Evolutionary conservation across 2,888 invertebrate species (phyloP).

Genomic region (Acleris literana): DNA sequence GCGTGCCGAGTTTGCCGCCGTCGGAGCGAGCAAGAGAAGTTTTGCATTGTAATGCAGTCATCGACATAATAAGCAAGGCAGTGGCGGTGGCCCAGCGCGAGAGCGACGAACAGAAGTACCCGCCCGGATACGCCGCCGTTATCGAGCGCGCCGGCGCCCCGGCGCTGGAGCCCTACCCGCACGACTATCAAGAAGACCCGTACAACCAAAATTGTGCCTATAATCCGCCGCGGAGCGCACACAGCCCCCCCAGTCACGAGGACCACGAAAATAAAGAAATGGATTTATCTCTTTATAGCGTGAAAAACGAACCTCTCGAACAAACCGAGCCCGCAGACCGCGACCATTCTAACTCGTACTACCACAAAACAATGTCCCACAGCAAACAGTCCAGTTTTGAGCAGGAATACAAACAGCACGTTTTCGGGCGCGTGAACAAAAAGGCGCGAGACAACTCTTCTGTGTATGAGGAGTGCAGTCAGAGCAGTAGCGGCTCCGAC

Average conservation of each 20-base stretch:
- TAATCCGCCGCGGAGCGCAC: slow-evolving; percentile 39
- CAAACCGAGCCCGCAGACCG: slow-evolving; percentile 52
- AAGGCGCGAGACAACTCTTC: slow-evolving; percentile 74
- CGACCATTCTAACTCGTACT: slow-evolving; percentile 57
- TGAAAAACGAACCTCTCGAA: slow-evolving; percentile 69
- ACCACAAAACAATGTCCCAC: slow-evolving; percentile 55
- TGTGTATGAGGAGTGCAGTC: slow-evolving; percentile 84
- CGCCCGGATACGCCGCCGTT: slow-evolving; percentile 64
- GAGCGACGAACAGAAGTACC: slow-evolving; percentile 73
- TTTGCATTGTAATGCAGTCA: slow-evolving; percentile 80
- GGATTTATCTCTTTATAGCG: slow-evolving; percentile 75
- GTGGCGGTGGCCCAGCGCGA: slow-evolving; percentile 80
- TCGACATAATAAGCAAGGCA: slow-evolving; percentile 80
- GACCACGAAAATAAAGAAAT: slow-evolving; percentile 77
- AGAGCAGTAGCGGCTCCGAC: slow-evolving; percentile 89
- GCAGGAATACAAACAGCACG: slow-evolving; percentile 71
- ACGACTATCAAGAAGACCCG: slow-evolving; percentile 69
- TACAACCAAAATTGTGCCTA: slow-evolving; percentile 46
- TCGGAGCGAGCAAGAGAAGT: slow-evolving; percentile 80
- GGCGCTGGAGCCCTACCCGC: slow-evolving; percentile 48
- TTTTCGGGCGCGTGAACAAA: slow-evolving; percentile 60
- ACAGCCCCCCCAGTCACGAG: slow-evolving; percentile 68
- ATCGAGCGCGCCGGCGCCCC: slow-evolving; percentile 51
- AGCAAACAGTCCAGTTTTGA: slow-evolving; percentile 59
- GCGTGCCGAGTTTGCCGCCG: slow-evolving; percentile 82